These are phyloP conservation scores for Lacanobia oleracea DNA, from an alignment of 2,888 invertebrate species.

Conservation along the genomic window DNA sequence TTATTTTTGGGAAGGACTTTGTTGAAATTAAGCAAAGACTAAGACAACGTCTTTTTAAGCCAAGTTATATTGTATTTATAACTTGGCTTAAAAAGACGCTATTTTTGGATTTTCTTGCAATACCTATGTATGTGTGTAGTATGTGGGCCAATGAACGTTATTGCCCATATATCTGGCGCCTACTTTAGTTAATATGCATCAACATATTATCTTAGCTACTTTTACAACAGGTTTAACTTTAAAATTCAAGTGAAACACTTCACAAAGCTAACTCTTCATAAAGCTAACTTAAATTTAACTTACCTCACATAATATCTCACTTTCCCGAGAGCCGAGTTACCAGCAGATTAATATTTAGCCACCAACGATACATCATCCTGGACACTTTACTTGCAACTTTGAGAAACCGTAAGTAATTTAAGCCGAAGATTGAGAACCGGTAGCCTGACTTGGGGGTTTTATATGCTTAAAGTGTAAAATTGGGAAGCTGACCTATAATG, in stretches of 20 bases:
- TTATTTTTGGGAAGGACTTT: slow-evolving; percentile 21
- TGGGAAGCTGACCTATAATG: background rate
- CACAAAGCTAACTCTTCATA: slow-evolving; percentile 7
- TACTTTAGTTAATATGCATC: too few species aligned
- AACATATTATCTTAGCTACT: too few species aligned
- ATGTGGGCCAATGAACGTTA: too few species aligned
- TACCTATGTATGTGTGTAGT: too few species aligned
- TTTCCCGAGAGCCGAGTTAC: slow-evolving; percentile 42
- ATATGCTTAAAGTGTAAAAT: slow-evolving; percentile 14
- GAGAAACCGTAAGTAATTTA: slow-evolving; percentile 46
- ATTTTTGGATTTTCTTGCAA: too few species aligned
- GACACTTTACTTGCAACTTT: slow-evolving; percentile 52
- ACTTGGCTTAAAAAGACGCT: too few species aligned
- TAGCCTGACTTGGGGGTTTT: slow-evolving; percentile 27
- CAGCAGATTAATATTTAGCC: slow-evolving; percentile 48
- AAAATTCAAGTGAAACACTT: slow-evolving; percentile 11
- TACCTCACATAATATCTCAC: background rate
- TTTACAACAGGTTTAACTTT: background rate
- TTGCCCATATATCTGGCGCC: too few species aligned
- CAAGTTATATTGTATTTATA: background rate
- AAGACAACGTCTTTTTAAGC: background rate
- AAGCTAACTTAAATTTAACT: slow-evolving; percentile 15
- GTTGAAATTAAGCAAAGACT: background rate
- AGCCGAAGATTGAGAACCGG: slow-evolving; percentile 54
- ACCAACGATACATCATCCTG: slow-evolving; percentile 54